Conservation (phyloP, 2,797 vertebrate genomes). For the Melanotaenia boesemani region DNA sequence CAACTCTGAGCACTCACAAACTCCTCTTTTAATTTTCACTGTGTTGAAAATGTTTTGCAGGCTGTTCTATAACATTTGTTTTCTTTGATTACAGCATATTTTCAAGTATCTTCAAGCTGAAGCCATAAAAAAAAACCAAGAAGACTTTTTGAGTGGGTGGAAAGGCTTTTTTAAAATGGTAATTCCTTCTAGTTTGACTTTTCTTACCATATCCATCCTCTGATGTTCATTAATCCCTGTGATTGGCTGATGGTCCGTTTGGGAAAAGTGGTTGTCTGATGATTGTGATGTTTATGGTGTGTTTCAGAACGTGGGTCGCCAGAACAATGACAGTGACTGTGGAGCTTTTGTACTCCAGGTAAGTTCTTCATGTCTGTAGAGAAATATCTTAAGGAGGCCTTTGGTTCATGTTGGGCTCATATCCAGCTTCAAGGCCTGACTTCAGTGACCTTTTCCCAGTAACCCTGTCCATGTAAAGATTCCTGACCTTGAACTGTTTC, state of each 20-base stretch:
- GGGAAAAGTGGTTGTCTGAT: neutral
- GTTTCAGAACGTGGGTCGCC: conserved; percentile 91
- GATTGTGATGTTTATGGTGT: neutral
- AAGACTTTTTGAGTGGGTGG: conserved; percentile 90
- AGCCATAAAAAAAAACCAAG: conserved; percentile 91
- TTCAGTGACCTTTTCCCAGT: too few relatives aligned
- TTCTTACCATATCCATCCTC: too few relatives aligned
- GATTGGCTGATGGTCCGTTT: neutral
- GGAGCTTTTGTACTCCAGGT: conserved; percentile 95
- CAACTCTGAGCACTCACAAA: too few relatives aligned
- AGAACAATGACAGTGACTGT: conserved; percentile 96
- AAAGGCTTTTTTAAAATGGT: conserved; percentile 96
- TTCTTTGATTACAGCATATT: conserved; percentile 86
- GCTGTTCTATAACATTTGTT: neutral
- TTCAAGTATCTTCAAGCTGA: conserved; percentile 94
- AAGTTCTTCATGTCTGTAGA: conserved; percentile 13
- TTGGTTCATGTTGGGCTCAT: too few relatives aligned
- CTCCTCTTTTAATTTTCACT: neutral
- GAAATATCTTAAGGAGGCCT: too few relatives aligned
- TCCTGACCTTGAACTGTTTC: too few relatives aligned
- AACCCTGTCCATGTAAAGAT: too few relatives aligned
- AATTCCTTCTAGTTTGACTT: conserved; percentile 29
- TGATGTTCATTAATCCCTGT: too few relatives aligned
- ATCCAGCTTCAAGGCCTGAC: too few relatives aligned
- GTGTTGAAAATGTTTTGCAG: neutral